Percentiles rank a stretch among this genome's conserved stretches.
Conservation (phyloP, 2,113 vertebrate genomes). For the Passer domesticus region DNA sequence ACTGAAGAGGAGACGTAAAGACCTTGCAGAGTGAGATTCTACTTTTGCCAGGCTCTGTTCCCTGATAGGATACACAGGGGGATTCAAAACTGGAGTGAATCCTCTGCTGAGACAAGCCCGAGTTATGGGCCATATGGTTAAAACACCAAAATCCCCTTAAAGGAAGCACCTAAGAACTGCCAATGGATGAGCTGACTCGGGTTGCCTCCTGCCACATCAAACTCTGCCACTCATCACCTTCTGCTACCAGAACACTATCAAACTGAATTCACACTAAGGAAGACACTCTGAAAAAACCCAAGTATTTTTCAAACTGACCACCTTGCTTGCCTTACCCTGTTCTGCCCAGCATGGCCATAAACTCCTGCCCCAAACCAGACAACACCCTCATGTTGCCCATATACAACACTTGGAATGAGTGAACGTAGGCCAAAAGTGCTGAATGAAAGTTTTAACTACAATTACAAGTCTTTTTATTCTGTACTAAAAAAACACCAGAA, state of each 20-base stretch:
- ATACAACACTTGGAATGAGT: too few relatives aligned
- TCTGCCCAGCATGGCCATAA: background rate
- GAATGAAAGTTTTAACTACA: background rate
- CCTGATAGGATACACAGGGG: background rate
- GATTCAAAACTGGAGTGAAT: background rate
- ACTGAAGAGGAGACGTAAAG: background rate
- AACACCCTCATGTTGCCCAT: background rate
- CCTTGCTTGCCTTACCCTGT: background rate
- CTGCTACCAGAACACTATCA: background rate
- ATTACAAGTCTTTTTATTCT: background rate
- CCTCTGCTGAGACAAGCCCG: background rate
- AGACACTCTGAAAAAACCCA: accelerated
- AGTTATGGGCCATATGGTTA: background rate
- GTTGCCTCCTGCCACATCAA: background rate
- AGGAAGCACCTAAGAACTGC: background rate
- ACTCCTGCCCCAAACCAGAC: background rate
- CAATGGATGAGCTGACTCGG: background rate
- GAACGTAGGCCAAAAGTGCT: background rate
- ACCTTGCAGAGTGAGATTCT: background rate
- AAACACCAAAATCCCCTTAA: background rate
- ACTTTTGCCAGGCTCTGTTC: background rate
- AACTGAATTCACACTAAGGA: background rate
- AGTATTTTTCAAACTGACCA: background rate
- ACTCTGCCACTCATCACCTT: background rate
- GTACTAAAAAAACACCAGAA: background rate